Conservation (phyloP, 1,140 invertebrate species). For the Drosophila lini region DNA sequence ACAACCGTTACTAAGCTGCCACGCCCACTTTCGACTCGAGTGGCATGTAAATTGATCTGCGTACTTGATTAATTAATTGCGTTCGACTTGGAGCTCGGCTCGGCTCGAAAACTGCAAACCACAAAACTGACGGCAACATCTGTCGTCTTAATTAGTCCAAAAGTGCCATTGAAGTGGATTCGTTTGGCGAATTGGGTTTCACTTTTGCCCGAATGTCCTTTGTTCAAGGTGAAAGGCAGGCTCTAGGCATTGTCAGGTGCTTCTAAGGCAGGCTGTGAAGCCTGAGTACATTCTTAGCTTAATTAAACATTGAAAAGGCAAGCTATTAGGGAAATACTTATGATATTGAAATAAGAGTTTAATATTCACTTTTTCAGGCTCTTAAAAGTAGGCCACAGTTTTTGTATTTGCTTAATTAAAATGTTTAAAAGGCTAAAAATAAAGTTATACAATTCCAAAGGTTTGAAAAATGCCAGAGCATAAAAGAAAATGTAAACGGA, state of each 20-base stretch:
- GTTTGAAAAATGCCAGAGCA: background rate
- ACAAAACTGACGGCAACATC: conserved; percentile 37
- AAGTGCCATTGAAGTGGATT: conserved; percentile 15
- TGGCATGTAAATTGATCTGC: conserved; percentile 59
- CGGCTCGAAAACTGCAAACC: conserved; percentile 29
- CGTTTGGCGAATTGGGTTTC: conserved; percentile 10
- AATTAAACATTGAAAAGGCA: background rate
- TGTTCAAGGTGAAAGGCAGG: conserved; percentile 33
- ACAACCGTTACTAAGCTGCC: conserved; percentile 50
- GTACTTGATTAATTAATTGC: conserved; percentile 63
- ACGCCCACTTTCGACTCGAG: conserved; percentile 19
- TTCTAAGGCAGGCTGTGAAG: background rate
- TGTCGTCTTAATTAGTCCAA: conserved; percentile 50
- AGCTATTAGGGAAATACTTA: background rate
- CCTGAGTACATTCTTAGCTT: background rate
- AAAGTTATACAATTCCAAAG: background rate
- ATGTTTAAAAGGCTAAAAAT: background rate
- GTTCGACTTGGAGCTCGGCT: conserved; percentile 27
- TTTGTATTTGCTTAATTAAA: background rate
- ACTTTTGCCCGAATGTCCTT: conserved; percentile 12
- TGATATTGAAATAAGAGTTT: background rate
- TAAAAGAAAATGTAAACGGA: background rate
- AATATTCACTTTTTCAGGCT: background rate
- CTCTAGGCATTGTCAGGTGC: background rate
- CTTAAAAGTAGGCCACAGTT: background rate